Percentiles rank a stretch among this genome's conserved stretches.
These are phyloP conservation scores for Colostygia pectinataria DNA, from an alignment of 2,888 invertebrate species.

Conservation along the genomic window DNA sequence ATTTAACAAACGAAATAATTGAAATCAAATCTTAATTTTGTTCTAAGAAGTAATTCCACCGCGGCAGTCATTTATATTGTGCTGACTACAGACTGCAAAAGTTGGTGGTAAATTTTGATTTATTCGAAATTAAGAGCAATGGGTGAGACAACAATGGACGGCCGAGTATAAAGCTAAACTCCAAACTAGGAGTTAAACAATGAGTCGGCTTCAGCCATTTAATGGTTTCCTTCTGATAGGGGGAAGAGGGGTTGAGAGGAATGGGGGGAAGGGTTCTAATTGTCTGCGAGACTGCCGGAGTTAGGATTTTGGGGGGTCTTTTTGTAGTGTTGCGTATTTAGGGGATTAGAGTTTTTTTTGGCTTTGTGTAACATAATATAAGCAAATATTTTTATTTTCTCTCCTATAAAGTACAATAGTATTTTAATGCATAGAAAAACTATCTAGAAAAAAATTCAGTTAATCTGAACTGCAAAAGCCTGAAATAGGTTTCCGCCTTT, in stretches of 20 bases:
- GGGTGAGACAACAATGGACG: slow-evolving; percentile 32
- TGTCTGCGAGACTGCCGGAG: slow-evolving; percentile 34
- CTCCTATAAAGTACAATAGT: too few species aligned
- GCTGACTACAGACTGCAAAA: slow-evolving; percentile 34
- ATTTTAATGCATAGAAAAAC: too few species aligned
- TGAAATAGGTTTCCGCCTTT: too few species aligned
- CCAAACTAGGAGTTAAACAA: slow-evolving; percentile 45
- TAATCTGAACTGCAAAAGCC: too few species aligned
- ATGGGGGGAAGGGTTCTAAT: slow-evolving; percentile 41
- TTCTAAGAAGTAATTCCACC: slow-evolving; percentile 30
- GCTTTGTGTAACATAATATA: background rate
- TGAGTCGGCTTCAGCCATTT: slow-evolving; percentile 45
- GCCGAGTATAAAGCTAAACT: slow-evolving; percentile 29
- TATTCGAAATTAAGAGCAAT: slow-evolving; percentile 33
- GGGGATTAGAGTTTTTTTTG: slow-evolving; percentile 21
- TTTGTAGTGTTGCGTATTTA: slow-evolving; percentile 22
- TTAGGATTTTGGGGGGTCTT: slow-evolving; percentile 21
- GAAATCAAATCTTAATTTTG: slow-evolving; percentile 31
- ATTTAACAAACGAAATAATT: background rate
- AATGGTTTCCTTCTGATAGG: slow-evolving; percentile 43
- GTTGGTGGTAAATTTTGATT: slow-evolving; percentile 44
- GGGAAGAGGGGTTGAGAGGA: slow-evolving; percentile 17
- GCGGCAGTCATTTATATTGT: slow-evolving; percentile 27
- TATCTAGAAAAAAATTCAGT: too few species aligned
- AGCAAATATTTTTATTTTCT: too few species aligned